Evolutionary conservation across 2,888 invertebrate genomes (phyloP).

Genomic region (Epistrophe grossulariae): DNA sequence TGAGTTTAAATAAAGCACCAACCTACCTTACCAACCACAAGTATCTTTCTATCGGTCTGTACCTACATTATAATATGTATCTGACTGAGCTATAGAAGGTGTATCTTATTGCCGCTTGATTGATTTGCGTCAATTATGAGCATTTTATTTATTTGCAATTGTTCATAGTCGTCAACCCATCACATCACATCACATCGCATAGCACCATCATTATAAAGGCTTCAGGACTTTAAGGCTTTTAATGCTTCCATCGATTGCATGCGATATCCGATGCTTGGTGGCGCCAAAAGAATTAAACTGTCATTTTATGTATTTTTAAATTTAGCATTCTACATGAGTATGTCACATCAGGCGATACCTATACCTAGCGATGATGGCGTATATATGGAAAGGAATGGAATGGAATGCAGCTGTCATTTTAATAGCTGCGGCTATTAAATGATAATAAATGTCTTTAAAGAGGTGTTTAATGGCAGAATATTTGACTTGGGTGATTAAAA

Average conservation of each 20-base stretch:
- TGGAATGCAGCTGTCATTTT: conserved; percentile 70
- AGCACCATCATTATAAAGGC: neutral
- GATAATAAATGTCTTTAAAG: conserved; percentile 71
- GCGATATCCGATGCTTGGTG: conserved; percentile 70
- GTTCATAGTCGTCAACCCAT: conserved; percentile 10
- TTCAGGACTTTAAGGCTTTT: conserved; percentile 29
- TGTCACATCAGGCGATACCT: neutral
- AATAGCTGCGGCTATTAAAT: conserved; percentile 69
- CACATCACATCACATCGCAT: too few relatives aligned
- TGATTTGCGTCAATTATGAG: conserved; percentile 76
- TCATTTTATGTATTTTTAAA: conserved; percentile 12
- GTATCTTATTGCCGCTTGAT: conserved; percentile 64
- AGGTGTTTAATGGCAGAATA: conserved; percentile 72
- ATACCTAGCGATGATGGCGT: neutral
- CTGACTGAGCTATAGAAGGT: conserved; percentile 29
- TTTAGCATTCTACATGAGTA: conserved; percentile 13
- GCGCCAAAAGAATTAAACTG: conserved; percentile 65
- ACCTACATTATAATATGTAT: too few relatives aligned
- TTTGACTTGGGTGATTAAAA: conserved; percentile 59
- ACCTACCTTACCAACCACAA: conserved; percentile 12
- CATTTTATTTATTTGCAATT: conserved; percentile 72
- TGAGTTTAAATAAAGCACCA: conserved; percentile 20
- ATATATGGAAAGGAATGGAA: neutral
- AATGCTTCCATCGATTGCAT: conserved; percentile 5
- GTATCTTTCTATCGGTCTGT: conserved; percentile 15